These are phyloP conservation scores for Hydrolagus colliei DNA, from an alignment of 2,797 vertebrate genomes.

Conservation along the genomic window DNA sequence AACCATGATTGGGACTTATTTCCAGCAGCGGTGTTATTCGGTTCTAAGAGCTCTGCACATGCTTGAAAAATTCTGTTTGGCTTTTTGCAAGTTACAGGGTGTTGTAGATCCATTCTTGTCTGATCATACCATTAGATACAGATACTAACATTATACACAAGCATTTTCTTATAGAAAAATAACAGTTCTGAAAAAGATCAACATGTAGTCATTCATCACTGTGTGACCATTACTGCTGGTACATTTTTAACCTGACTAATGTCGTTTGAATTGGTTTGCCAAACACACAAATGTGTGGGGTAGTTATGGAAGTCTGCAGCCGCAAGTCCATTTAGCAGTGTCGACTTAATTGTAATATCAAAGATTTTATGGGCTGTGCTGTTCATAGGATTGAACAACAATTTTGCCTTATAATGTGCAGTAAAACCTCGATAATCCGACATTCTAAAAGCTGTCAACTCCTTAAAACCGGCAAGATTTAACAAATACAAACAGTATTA, in stretches of 20 bases:
- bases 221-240: not conserved
- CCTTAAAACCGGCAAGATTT: too few species aligned
- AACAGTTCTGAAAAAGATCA: not conserved
- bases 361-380: too few species aligned
- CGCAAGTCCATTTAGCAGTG: not conserved
- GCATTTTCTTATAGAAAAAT: not conserved
- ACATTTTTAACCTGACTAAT: not conserved
- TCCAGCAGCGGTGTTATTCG: not conserved
- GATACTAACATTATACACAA: not conserved
- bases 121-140: not conserved
- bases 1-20: not conserved
- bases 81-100: not conserved
- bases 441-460: too few species aligned
- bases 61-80: not conserved
- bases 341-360: not conserved
- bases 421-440: too few species aligned
- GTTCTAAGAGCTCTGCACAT: conserved; percentile 2
- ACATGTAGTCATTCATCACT: not conserved
- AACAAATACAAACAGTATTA: too few species aligned
- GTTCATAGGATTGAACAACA: too few species aligned
- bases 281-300: not conserved
- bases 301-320: too few species aligned
- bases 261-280: not conserved
- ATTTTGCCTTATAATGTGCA: too few species aligned
- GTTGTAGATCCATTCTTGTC: not conserved